phyloP scores from a whole-genome alignment of 1,140 invertebrate genomes.

The Tribolium madens region DNA sequence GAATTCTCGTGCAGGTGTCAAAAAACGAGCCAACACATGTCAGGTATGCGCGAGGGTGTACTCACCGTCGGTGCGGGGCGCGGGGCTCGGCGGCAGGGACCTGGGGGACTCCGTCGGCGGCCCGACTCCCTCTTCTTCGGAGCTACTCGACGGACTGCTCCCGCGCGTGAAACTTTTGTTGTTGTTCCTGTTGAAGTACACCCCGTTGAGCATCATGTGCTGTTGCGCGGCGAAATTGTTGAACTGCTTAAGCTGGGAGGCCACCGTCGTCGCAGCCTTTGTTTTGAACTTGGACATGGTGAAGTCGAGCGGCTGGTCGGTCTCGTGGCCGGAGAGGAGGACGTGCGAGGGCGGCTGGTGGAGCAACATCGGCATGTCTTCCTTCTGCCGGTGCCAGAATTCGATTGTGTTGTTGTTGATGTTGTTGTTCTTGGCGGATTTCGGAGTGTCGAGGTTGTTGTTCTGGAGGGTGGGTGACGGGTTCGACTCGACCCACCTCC shows the following conservation, averaged over 20 bases:
- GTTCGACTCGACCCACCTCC: constrained; percentile 65
- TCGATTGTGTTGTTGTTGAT: constrained; percentile 65
- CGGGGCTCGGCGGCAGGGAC: constrained; percentile 60
- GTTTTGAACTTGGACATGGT: constrained; percentile 67
- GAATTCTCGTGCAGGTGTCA: constrained; percentile 20
- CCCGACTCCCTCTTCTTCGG: constrained; percentile 63
- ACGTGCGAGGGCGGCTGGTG: constrained; percentile 64
- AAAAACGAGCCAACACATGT: constrained; percentile 34
- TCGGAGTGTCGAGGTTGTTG: constrained; percentile 57
- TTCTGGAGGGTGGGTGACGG: constrained; percentile 62
- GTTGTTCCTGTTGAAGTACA: constrained; percentile 63
- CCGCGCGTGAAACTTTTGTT: constrained; percentile 64
- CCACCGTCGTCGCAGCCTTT: constrained; percentile 58
- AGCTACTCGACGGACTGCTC: constrained; percentile 62
- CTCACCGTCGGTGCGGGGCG: constrained; percentile 62
- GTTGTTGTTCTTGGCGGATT: constrained; percentile 54
- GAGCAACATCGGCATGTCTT: constrained; percentile 65
- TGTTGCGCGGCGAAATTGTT: constrained; percentile 60
- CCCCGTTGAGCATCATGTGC: constrained; percentile 64
- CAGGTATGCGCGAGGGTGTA: constrained; percentile 40
- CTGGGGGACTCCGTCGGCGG: constrained; percentile 60
- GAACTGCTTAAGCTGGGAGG: constrained; percentile 60
- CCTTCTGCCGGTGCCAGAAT: constrained; percentile 57
- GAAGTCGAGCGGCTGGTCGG: constrained; percentile 67
- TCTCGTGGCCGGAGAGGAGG: constrained; percentile 57